These are phyloP conservation scores for Vanessa cardui DNA, from an alignment of 2,888 invertebrate species.

Conservation along the genomic window DNA sequence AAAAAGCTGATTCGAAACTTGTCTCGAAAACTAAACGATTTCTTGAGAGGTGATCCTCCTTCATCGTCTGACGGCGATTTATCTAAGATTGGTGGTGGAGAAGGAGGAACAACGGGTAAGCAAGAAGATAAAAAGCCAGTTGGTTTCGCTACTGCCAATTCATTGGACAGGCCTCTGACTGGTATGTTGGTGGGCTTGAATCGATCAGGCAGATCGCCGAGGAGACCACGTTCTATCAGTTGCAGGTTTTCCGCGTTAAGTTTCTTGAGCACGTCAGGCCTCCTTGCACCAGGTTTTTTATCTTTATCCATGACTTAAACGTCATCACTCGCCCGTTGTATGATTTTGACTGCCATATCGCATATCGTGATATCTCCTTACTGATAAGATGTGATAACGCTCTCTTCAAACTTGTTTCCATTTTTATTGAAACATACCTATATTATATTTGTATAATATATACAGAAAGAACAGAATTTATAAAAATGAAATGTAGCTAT, in stretches of 20 bases:
- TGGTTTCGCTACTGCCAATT: slow-evolving; percentile 74
- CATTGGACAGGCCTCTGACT: slow-evolving; percentile 60
- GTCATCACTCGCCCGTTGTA: slow-evolving; percentile 64
- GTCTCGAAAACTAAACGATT: slow-evolving; percentile 74
- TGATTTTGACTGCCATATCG: slow-evolving; percentile 66
- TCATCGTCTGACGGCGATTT: slow-evolving; percentile 59
- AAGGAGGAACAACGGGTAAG: slow-evolving; percentile 61
- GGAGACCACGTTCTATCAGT: slow-evolving; percentile 71
- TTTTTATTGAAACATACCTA: slow-evolving; percentile 36
- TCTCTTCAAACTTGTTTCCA: slow-evolving; percentile 42
- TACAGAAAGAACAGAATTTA: background rate
- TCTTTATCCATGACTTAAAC: slow-evolving; percentile 67
- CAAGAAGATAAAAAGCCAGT: slow-evolving; percentile 68
- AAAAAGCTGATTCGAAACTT: slow-evolving; percentile 69
- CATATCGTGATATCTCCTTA: slow-evolving; percentile 53
- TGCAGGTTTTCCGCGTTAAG: slow-evolving; percentile 68
- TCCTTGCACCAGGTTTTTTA: slow-evolving; percentile 58
- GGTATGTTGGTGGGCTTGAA: slow-evolving; percentile 65
- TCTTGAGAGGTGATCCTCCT: slow-evolving; percentile 62
- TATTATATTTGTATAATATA: slow-evolving; percentile 1
- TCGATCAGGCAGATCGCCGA: slow-evolving; percentile 70
- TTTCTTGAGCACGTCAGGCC: slow-evolving; percentile 68
- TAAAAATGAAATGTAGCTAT: background rate
- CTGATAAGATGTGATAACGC: slow-evolving; percentile 68
- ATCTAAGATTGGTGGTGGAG: slow-evolving; percentile 52